Percentiles rank a stretch among this genome's conserved stretches.
Evolutionary conservation across 1,140 invertebrate genomes (phyloP).

Genomic region (Phymorhynchus buccinoides): DNA sequence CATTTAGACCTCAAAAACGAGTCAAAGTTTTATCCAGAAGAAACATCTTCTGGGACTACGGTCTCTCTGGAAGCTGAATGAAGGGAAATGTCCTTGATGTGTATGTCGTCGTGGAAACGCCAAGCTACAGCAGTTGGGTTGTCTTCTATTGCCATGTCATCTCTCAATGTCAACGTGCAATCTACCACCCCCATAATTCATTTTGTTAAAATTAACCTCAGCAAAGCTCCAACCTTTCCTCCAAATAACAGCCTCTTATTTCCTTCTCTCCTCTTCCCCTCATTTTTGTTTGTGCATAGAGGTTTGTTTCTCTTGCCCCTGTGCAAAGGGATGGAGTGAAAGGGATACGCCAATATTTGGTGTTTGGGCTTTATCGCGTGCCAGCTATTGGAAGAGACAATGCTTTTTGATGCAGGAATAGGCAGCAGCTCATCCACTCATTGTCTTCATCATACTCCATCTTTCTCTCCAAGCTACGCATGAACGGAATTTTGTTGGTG

Average conservation of each 20-base stretch:
- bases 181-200: background rate
- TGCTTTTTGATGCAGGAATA: slow-evolving; percentile 27
- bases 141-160: background rate
- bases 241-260: background rate
- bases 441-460: no score
- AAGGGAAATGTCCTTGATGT: background rate
- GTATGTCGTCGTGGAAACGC: background rate
- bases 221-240: background rate
- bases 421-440: slow-evolving; percentile 32
- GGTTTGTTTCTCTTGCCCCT: slow-evolving; percentile 26
- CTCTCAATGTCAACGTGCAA: background rate
- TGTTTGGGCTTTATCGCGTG: background rate
- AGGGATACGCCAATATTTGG: slow-evolving; percentile 36
- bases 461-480: slow-evolving; percentile 3
- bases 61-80: background rate
- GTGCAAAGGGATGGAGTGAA: slow-evolving; percentile 24
- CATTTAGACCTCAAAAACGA: no score
- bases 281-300: background rate
- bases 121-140: background rate
- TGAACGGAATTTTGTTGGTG: background rate
- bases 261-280: background rate
- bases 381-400: background rate
- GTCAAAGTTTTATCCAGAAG: background rate
- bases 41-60: background rate
- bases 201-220: background rate